Evolutionary conservation across 2,888 invertebrate genomes (phyloP).

Genomic region (Scelioninae gen. 1): DNA sequence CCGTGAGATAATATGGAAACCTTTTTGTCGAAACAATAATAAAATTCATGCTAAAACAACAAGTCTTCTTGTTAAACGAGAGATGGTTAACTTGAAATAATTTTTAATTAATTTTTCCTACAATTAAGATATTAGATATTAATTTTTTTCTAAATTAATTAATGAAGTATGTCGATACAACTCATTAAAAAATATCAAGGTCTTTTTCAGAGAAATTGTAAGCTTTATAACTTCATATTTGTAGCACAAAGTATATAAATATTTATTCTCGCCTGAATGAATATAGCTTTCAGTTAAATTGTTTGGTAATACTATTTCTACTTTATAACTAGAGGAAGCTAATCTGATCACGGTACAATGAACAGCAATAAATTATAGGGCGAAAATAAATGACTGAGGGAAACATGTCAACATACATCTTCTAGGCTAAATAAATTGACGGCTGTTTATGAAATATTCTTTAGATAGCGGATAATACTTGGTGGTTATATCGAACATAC

Average conservation of each 20-base stretch:
- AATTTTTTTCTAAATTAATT: conserved; percentile 19
- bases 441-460: neutral
- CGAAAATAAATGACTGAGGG: conserved; percentile 5
- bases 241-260: too few species aligned
- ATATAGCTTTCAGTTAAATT: too few species aligned
- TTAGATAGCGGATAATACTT: neutral
- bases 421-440: conserved; percentile 3
- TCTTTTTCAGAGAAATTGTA: too few species aligned
- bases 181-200: neutral
- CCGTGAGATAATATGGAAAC: conserved; percentile 53
- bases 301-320: neutral
- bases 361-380: neutral
- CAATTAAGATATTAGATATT: conserved; percentile 9
- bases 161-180: conserved; percentile 11
- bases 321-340: neutral
- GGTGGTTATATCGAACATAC: too few species aligned
- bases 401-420: conserved; percentile 2
- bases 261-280: too few species aligned
- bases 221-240: too few species aligned
- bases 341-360: neutral
- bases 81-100: conserved; percentile 14
- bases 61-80: conserved; percentile 26
- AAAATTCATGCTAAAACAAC: conserved; percentile 41
- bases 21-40: conserved; percentile 24
- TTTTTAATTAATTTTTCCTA: conserved; percentile 47